Evolutionary conservation across 2,888 invertebrate genomes (phyloP).

Genomic region (Leucophenga montana): DNA sequence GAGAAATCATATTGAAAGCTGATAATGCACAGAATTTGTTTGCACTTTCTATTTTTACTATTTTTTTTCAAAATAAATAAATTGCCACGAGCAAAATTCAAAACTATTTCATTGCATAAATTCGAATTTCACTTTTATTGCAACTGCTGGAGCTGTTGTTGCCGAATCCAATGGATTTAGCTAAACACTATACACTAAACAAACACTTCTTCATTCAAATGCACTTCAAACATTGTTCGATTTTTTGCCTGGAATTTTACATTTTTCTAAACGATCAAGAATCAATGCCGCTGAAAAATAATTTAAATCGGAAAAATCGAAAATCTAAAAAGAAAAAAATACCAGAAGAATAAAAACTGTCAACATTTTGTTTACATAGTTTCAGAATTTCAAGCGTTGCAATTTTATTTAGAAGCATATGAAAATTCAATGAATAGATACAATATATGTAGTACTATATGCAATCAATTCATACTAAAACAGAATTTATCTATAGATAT

Average conservation of each 20-base stretch:
- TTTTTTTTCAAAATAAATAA: too few species aligned
- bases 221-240: too few species aligned
- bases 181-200: too few species aligned
- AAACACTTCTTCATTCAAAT: too few species aligned
- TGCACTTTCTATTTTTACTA: too few species aligned
- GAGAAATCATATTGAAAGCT: too few species aligned
- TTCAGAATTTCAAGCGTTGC: background rate
- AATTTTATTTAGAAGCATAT: background rate
- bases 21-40: too few species aligned
- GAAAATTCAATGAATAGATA: slow-evolving; percentile 15
- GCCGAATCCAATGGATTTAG: too few species aligned
- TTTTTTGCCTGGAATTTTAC: background rate
- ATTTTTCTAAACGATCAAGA: slow-evolving; percentile 17
- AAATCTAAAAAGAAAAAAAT: background rate
- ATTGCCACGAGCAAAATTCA: too few species aligned
- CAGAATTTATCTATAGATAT: background rate
- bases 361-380: slow-evolving; percentile 16
- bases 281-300: slow-evolving; percentile 14
- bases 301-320: background rate
- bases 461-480: slow-evolving; percentile 16
- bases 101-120: too few species aligned
- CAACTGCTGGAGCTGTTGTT: too few species aligned
- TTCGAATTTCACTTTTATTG: too few species aligned
- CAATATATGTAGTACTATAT: background rate
- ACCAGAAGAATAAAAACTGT: background rate